Evolutionary conservation across 2,113 vertebrate genomes (phyloP).

Genomic region (Podarcis raffonei): DNA sequence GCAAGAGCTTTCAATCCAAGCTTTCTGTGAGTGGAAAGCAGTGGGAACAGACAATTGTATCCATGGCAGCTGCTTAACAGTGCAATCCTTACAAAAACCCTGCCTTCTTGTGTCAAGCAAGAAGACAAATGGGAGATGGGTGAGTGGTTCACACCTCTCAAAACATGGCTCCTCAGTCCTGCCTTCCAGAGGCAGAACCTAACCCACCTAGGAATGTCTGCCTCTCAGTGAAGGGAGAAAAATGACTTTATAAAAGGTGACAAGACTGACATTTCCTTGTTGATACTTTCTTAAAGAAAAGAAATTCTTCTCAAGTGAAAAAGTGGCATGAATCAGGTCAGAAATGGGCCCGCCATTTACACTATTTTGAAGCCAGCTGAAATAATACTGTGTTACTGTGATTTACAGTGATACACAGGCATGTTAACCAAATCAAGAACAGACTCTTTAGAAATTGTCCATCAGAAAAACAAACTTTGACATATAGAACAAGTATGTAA

Average conservation of each 20-base stretch:
- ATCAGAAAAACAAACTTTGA: background rate
- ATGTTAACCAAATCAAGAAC: background rate
- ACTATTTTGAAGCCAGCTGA: background rate
- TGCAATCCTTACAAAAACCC: background rate
- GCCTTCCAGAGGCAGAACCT: background rate
- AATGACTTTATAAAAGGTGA: background rate
- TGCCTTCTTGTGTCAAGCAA: background rate
- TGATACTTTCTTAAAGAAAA: conserved; percentile 6
- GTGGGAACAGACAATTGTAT: background rate
- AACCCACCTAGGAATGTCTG: background rate
- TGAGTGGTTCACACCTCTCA: background rate
- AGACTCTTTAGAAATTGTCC: background rate
- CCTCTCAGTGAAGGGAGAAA: background rate
- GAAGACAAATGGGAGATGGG: background rate
- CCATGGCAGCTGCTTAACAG: background rate
- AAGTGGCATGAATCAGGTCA: conserved; percentile 9
- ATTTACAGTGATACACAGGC: background rate
- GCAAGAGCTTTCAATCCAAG: background rate
- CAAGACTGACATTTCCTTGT: conserved; percentile 5
- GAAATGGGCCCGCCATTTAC: background rate
- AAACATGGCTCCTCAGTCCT: background rate
- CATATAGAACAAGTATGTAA: background rate
- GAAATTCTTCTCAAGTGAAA: conserved; percentile 8
- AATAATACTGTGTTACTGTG: background rate
- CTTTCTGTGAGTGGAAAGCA: background rate